These are phyloP conservation scores for Pipistrellus pipistrellus DNA, from an alignment of 2,797 vertebrate genomes.

Conservation along the genomic window DNA sequence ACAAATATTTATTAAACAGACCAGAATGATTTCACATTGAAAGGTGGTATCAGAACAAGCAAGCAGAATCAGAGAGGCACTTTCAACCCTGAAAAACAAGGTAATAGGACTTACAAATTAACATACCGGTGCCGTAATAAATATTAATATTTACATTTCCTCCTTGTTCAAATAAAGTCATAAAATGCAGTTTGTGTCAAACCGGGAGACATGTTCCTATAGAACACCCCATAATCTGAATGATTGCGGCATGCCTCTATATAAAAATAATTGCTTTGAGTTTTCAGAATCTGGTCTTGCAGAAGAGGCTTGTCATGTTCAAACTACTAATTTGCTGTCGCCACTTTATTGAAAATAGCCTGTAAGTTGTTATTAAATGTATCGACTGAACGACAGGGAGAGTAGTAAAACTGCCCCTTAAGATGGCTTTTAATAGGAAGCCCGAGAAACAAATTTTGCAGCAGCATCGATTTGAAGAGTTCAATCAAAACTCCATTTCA, in stretches of 20 bases:
- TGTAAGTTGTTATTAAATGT: constrained; percentile 95
- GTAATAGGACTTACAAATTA: constrained; percentile 87
- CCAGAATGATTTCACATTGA: constrained; percentile 78
- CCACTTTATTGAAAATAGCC: constrained; percentile 95
- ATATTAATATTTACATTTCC: constrained; percentile 89
- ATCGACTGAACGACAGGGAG: constrained; percentile 94
- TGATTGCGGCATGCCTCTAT: constrained; percentile 89
- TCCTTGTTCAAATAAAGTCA: constrained; percentile 88
- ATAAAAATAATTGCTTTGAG: constrained; percentile 92
- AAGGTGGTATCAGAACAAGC: constrained; percentile 81
- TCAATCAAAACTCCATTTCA: constrained; percentile 99
- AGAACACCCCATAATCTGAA: constrained; percentile 89
- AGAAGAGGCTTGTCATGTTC: constrained; percentile 93
- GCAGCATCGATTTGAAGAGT: constrained; percentile 98
- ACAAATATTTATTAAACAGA: constrained; percentile 88
- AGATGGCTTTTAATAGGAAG: constrained; percentile 96
- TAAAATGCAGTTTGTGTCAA: constrained; percentile 88
- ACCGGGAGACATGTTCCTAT: constrained; percentile 84
- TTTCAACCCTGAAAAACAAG: constrained; percentile 80
- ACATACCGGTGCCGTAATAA: constrained; percentile 86
- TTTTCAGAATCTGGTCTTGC: constrained; percentile 91
- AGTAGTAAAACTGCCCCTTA: constrained; percentile 95
- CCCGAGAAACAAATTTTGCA: constrained; percentile 98
- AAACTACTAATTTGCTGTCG: constrained; percentile 94
- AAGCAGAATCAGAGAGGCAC: constrained; percentile 82